phyloP scores from a whole-genome alignment of 2,797 vertebrate genomes.

The Tolypeutes matacus region DNA sequence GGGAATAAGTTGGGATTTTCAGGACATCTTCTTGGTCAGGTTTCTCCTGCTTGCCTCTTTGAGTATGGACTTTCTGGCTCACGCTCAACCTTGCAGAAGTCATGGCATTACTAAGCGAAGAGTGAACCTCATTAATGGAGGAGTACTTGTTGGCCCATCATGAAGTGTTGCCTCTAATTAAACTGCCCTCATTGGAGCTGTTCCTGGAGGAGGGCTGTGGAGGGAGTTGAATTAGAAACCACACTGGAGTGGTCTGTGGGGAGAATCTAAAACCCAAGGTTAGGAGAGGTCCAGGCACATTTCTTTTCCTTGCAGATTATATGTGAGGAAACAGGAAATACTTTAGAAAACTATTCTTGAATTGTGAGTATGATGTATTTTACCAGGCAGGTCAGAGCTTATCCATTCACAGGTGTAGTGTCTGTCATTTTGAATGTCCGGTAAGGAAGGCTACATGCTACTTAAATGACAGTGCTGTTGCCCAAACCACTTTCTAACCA shows the following conservation, averaged over 20 bases:
- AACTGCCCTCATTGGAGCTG: constrained; percentile 77
- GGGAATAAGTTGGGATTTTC: constrained; percentile 35
- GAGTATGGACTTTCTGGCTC: constrained; percentile 63
- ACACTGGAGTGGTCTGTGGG: constrained; percentile 73
- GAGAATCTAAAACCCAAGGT: constrained; percentile 74
- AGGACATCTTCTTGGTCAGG: constrained; percentile 59
- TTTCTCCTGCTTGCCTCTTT: constrained; percentile 33
- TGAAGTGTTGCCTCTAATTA: constrained; percentile 80
- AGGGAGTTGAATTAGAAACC: constrained; percentile 78
- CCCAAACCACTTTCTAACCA: constrained; percentile 9
- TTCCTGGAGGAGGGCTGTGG: constrained; percentile 75
- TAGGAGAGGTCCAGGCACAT: constrained; percentile 65
- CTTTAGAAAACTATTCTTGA: constrained; percentile 63
- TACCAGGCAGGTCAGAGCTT: background rate
- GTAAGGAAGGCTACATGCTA: background rate
- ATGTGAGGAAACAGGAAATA: constrained; percentile 68
- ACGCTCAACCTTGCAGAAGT: constrained; percentile 66
- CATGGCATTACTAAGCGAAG: constrained; percentile 69
- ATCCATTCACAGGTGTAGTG: background rate
- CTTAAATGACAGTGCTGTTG: background rate
- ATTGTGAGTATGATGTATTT: constrained; percentile 18
- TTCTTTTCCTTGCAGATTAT: constrained; percentile 31
- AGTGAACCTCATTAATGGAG: constrained; percentile 72
- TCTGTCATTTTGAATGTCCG: background rate
- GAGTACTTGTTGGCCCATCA: constrained; percentile 68